Evolutionary conservation across 2,797 vertebrate genomes (phyloP), one percentile per base, ranked within the genome.

Genomic region (Australoheros facetus): DNA sequence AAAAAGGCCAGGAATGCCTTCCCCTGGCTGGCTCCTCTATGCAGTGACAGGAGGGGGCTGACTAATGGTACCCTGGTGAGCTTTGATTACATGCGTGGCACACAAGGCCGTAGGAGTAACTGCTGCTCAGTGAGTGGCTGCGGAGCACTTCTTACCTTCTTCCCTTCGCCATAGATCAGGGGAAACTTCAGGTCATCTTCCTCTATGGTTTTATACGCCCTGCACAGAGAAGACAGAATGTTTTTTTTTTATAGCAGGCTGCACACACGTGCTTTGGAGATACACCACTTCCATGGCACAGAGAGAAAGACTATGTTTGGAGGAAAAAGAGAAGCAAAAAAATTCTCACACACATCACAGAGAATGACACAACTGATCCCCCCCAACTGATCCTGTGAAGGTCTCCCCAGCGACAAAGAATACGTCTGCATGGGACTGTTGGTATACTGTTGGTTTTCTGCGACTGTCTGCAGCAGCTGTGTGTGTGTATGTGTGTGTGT

Each of bases 171-270:
- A 8, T 99, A 99, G 94, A 99, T 97, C 87, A 99, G 95, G 34
- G 98, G 98, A 93, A 99, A 99, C 95, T 99, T 99, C 89, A 99
- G 95, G 95, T 99, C 98, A 55, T 99, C 97, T n/a, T 99, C 98
- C 87, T 98, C 97, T 77, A 99, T 96, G 90, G 96, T 98, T 97
- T 99, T 99, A 95, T 99, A 99, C 2, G 98, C 98, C 98, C 98
- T 99, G 96, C 58, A 17, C 59, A 91, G 79, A 86, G 71, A 48
- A 92, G 77, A 89, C 83, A 84, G 73, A 80, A 85, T 91, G 73
- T 81, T 79, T 84, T 62, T 73, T n/a, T 26, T 26, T 26, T 26
- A 86, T 81, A 58, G 75, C 79, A 72, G 85, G 72, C 60, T 21
- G 76, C n/a, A 54, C 7, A 82, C 73, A 78, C 77, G 30, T 83